These are phyloP conservation scores for Pempheris klunzingeri DNA, from an alignment of 2,797 vertebrate genomes.

Conservation along the genomic window DNA sequence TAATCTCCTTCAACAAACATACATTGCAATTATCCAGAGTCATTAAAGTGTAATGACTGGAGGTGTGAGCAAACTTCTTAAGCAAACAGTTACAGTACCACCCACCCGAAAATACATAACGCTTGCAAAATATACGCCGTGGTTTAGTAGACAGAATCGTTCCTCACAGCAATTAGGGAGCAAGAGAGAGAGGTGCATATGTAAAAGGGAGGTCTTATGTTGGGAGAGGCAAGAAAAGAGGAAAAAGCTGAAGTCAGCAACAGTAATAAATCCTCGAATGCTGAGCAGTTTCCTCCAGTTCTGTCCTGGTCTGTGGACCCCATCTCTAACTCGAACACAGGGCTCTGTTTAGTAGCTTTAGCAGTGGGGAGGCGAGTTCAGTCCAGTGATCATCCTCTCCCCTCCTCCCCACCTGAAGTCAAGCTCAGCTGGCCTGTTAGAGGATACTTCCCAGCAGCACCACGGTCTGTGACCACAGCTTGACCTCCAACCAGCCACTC, in stretches of 20 bases:
- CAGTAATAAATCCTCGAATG: conserved; percentile 79
- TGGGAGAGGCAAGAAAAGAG: conserved; percentile 61
- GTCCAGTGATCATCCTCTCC: conserved; percentile 53
- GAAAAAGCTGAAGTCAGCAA: conserved; percentile 81
- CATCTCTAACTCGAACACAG: conserved; percentile 65
- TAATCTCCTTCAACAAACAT: conserved; percentile 78
- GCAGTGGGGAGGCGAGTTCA: conserved; percentile 67
- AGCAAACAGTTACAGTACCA: conserved; percentile 73
- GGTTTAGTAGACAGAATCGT: conserved; percentile 71
- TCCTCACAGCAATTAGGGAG: conserved; percentile 80
- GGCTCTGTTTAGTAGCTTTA: conserved; percentile 79
- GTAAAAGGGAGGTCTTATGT: conserved; percentile 76
- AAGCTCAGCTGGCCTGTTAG: conserved; percentile 63
- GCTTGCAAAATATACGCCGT: conserved; percentile 71
- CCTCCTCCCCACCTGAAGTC: conserved; percentile 18
- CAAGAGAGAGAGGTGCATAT: conserved; percentile 67
- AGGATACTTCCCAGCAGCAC: conserved; percentile 67
- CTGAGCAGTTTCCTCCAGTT: conserved; percentile 73
- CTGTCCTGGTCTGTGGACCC: conserved; percentile 71
- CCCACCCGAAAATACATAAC: conserved; percentile 75
- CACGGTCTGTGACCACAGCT: conserved; percentile 71
- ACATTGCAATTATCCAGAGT: conserved; percentile 75
- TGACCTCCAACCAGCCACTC: conserved; percentile 74
- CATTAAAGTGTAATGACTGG: conserved; percentile 79
- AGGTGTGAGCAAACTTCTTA: conserved; percentile 79